Base-by-base conservation (phyloP, 2,888 invertebrate species). In the Chironomus tentans region DNA sequence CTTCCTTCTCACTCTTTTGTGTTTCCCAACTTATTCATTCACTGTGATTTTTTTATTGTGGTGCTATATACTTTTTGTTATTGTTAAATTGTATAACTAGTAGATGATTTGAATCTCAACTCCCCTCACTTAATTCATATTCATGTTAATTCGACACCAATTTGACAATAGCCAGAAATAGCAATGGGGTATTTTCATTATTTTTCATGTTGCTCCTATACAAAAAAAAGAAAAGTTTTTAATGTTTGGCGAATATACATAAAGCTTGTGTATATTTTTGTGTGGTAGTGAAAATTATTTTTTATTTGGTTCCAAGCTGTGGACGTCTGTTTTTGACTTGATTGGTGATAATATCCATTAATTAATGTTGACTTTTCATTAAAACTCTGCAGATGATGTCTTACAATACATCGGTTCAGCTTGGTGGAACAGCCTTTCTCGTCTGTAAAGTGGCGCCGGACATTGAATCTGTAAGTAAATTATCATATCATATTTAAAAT, bases 371-470 rank as follows among this genome's bases (percentile, higher is more conserved):
- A 21, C 50, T 77, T 68, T 69, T 62, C 74, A 71, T 38, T 70
- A 70, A 68, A 77, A 77, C 77, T 72, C 78, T 70, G 76, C 82
- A 84, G 84, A 83, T 83, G 83, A 84, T 84, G 84, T 84, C 84
- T 79, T 84, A 84, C 78, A 84, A 84, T 77, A 84, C 84, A 79
- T 84, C 84, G 81, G 84, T 84, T 81, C 84, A 84, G 79, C 80
- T 84, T 80, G 84, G 84, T 79, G 84, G 84, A 79, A 84, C 84
- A 78, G 84, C 84, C 76, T 84, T 84, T 80, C 81, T 84, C 77
- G 82, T 84, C 79, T 84, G 84, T 82, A 84, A 84, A 82, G 84
- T 84, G 78, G 80, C 84, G 62, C 61, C 61, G 18, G 72, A 38
- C 28, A 50, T 72, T 62, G 72, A 72, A 46, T 62, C 72, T 18